Conservation (phyloP, 2,113 vertebrate genomes). For the Vireo altiloquus region DNA sequence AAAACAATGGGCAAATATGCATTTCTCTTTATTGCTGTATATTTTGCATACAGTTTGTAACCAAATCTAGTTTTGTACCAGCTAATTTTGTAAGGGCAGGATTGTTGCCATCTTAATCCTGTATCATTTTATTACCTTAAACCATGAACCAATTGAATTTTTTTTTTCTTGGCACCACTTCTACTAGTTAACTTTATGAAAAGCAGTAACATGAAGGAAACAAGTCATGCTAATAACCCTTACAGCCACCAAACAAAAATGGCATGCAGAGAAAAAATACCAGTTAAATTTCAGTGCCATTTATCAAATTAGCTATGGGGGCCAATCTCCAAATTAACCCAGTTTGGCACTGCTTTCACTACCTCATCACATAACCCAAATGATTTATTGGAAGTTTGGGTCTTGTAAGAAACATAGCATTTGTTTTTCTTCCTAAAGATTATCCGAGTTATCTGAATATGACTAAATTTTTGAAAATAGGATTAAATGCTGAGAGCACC, state of each 20-base stretch:
- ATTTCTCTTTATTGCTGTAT: not conserved
- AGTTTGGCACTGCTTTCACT: slow-evolving; percentile 11
- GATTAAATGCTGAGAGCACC: not conserved
- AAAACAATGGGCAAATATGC: slow-evolving; percentile 40
- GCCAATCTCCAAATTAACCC: not conserved
- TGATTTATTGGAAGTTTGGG: not conserved
- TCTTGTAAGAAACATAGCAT: not conserved
- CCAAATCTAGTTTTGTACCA: not conserved
- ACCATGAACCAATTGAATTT: not conserved
- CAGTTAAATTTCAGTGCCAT: slow-evolving; percentile 1
- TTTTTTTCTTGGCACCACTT: not conserved
- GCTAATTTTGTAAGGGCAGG: not conserved
- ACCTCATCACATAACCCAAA: not conserved
- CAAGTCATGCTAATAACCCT: slow-evolving; percentile 30
- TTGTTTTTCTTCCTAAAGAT: not conserved
- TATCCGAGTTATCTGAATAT: not conserved
- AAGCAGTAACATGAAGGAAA: slow-evolving; percentile 16
- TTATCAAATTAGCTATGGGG: slow-evolving; percentile 23
- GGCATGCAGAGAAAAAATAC: not conserved
- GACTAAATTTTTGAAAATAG: not conserved
- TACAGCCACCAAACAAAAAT: slow-evolving; percentile 23
- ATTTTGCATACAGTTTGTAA: not conserved
- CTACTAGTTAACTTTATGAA: not conserved
- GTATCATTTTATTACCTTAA: not conserved
- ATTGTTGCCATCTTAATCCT: not conserved